Base-by-base conservation (phyloP, 1,140 invertebrate species). In the Luehdorfia chinensis region DNA sequence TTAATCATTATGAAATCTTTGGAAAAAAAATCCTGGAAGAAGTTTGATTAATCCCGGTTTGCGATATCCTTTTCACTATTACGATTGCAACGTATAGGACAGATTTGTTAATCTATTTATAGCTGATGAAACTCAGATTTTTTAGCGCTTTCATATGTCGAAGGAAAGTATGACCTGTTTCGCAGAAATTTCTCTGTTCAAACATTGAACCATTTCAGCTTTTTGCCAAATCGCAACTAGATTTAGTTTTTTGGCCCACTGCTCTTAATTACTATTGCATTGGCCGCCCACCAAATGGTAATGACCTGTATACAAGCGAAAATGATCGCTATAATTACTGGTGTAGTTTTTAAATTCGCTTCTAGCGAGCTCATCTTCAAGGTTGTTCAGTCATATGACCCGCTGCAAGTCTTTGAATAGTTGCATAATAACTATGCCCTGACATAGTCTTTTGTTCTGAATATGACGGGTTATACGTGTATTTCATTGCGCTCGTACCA, bases 221-320 rank as follows among this genome's bases (percentile, higher is more conserved):
- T 48, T 44, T 44, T 39, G 51, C 21, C 55, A 56, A 54, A 23
- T 21, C 37, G 41, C 30, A 41, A 57, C 53, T 60, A 58, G 56
- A 57, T 66, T 55, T 61, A 62, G 57, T 56, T 58, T 74, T 66
- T 71, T 84, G 77, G 75, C 74, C 75, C 64, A 75, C 56, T 81
- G 70, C 57, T 61, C 76, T 59, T 63, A 68, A 76, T 81, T 75
- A 68, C 63, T 37, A 45, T 57, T 66, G 59, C 68, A 74, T 84
- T 84, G 80, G 80, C 75, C 74, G 66, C 55, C 55, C 66, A 84
- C 74, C 80, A 81, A 80, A 54, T 67, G 75, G 59, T 77, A 77
- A 75, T 79, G 74, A 77, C 66, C 66, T 43, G 51, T 39, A 66
- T 68, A 41, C 66, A 64, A 32, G 58, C 68, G 60, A 84, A 67